phyloP scores from a whole-genome alignment of 2,888 invertebrate species.

The Agriopis aurantiaria region DNA sequence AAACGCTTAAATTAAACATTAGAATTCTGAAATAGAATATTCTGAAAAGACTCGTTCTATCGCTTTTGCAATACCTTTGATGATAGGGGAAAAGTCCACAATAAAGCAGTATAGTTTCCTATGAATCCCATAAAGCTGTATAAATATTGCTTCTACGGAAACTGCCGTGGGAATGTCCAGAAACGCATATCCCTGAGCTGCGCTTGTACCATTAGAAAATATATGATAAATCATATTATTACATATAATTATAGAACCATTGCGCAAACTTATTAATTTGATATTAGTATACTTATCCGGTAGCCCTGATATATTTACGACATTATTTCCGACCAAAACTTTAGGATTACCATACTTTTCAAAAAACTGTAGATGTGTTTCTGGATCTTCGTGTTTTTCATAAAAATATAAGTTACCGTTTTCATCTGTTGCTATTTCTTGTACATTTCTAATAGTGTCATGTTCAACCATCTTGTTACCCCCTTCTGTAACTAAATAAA shows the following conservation, averaged over 20 bases:
- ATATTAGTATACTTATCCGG: conserved; percentile 10
- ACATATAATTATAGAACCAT: neutral
- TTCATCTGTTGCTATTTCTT: conserved; percentile 6
- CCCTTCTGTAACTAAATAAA: conserved; percentile 2
- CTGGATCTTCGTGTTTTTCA: conserved; percentile 8
- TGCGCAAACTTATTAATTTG: neutral
- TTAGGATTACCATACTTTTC: conserved; percentile 10
- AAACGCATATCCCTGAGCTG: neutral
- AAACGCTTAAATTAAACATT: too few species aligned
- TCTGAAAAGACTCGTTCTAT: neutral
- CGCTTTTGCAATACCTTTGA: neutral
- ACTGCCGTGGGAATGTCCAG: conserved; percentile 5
- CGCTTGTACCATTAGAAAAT: conserved; percentile 8
- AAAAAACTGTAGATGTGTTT: conserved; percentile 1
- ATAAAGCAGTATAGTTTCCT: conserved; percentile 8
- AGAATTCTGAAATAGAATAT: neutral
- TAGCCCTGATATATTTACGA: neutral
- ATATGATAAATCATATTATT: neutral
- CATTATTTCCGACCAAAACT: conserved; percentile 9
- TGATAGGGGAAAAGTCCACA: neutral
- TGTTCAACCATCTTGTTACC: conserved; percentile 10
- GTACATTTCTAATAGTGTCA: neutral
- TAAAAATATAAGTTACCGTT: conserved; percentile 16
- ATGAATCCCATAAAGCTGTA: conserved; percentile 3
- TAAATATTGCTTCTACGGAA: neutral